Base-by-base conservation (phyloP, 2,888 invertebrate genomes). In the Urechis unicinctus region DNA sequence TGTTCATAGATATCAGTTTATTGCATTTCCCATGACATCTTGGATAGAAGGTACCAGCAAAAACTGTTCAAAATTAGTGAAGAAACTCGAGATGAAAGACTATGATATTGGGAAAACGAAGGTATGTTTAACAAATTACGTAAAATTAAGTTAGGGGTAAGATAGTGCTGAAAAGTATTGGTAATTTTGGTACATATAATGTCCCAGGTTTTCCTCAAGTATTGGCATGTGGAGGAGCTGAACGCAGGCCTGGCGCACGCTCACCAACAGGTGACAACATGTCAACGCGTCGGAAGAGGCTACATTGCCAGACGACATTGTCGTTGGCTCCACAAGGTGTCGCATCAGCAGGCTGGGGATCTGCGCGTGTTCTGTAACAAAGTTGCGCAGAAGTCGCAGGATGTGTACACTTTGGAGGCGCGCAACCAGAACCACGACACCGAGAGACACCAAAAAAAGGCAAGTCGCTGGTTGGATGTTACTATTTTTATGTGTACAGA, bases 191-290 rank as follows among this genome's bases (percentile, higher is more conserved):
- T 49, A 3, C 5, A 25, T n/a, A 25, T 31, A 22, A 26, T 24
- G 44, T 9, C 36, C 13, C 56, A 73, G 74, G 69, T 74, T 4
- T 73, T 74, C 55, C 61, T 74, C 4, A 69, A 68, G 51, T 69
- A 70, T 60, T 71, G 66, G 67, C 73, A 74, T 46, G 56, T 61
- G 42, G 73, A 74, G 50, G 60, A 65, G 46, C 60, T 74, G 29
- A 67, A 71, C 46, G 50, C 62, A 3, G 44, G 52, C n/a, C 30
- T 70, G 43, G 68, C 68, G 50, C 54, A 52, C 22, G 45, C 61
- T 17, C 26, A 64, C 3, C 30, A 49, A 21, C 49, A 60, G n/a
- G 58, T 73, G 5, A 54, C 68, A 9, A 56, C 49, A 17, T 60
- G 51, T 31, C 61, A 61, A 55, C 45, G 31, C 17, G 24, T 46